Base-by-base conservation (phyloP, 2,113 vertebrate genomes). In the Holacanthus passer region DNA sequence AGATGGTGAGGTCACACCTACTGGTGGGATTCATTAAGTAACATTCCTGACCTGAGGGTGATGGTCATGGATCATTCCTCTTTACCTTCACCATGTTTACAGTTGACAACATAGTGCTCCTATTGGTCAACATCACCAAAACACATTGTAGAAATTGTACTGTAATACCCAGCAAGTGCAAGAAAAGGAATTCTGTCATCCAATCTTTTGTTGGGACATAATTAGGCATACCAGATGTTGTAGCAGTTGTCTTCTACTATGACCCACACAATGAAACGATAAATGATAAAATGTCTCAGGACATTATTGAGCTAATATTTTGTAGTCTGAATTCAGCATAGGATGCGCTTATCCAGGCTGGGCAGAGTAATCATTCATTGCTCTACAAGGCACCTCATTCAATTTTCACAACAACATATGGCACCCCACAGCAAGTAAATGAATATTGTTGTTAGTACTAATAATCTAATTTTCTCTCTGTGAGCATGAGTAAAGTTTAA, bases 401-500 rank as follows among this genome's bases (percentile, higher is more conserved):
- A 41, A 41, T 8, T 41, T 41, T 41, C 39, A 7, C 39, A 2
- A 37, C 35, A 37, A 7, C 10, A 41, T 53, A 53, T 56, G 16
- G 24, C 14, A 27, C 55, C 27, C 6, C 12, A 29, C 55, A 39
- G 22, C n/a, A 43, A 14, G 12, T 41, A 27, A 17, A 2, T 17
- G 2, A 27, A 43, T 16, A 64, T n/a, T 24, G 9, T 63, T 24
- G 19, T 63, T 41, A 7, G 14, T 45, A 27, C 10, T 29, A 3
- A 32, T 10, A 29, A 45, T 66, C 22, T 43, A 0, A 22, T 48
- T 31, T 29, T 31, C 29, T 55, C 37, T 83, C 24, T 48, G 24
- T 70, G 12, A 50, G 29, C 6, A 55, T 68, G 37, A 41, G 20
- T 43, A 73, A 79, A 59, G 13, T 63, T 70, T 24, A 35, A 59